Evolutionary conservation across 1,140 invertebrate species (phyloP).

Genomic region (Diorhabda sublineata): DNA sequence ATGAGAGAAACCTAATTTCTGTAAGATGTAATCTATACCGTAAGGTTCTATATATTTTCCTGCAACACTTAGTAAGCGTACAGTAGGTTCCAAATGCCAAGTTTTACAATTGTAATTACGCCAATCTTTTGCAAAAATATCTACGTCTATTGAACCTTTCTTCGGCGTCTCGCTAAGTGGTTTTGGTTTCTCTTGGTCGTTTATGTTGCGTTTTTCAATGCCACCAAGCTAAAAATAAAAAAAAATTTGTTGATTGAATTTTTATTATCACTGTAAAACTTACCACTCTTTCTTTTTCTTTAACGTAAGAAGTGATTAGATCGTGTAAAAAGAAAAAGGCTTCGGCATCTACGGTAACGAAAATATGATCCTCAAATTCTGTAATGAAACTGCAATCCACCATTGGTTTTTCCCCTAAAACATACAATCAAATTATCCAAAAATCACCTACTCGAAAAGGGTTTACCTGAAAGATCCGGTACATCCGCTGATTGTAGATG

Average conservation of each 20-base stretch:
- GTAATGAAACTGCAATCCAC: constrained; percentile 97
- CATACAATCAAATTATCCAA: not conserved
- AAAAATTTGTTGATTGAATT: too few relatives aligned
- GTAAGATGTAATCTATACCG: constrained; percentile 94
- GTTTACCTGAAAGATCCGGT: constrained; percentile 66
- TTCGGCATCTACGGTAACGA: constrained; percentile 96
- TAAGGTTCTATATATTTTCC: constrained; percentile 96
- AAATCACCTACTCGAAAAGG: not conserved
- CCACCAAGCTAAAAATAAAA: constrained; percentile 32
- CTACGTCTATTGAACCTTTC: constrained; percentile 42
- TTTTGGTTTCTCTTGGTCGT: constrained; percentile 34
- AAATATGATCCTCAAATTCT: constrained; percentile 97
- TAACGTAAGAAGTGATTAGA: constrained; percentile 91
- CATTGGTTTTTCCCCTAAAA: constrained; percentile 72
- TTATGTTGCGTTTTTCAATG: constrained; percentile 28
- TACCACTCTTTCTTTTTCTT: constrained; percentile 83
- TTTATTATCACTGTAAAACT: constrained; percentile 37
- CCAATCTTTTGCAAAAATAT: constrained; percentile 79
- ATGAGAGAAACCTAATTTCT: constrained; percentile 94
- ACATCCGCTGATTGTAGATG: constrained; percentile 73
- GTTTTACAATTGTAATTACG: constrained; percentile 91
- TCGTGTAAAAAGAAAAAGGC: constrained; percentile 97
- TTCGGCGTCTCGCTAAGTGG: constrained; percentile 50
- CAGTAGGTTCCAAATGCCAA: constrained; percentile 97
- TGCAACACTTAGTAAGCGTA: constrained; percentile 63